Evolutionary conservation across 2,113 vertebrate genomes (phyloP), one percentile per base, ranked within the genome.

Genomic region (Cavia aperea): DNA sequence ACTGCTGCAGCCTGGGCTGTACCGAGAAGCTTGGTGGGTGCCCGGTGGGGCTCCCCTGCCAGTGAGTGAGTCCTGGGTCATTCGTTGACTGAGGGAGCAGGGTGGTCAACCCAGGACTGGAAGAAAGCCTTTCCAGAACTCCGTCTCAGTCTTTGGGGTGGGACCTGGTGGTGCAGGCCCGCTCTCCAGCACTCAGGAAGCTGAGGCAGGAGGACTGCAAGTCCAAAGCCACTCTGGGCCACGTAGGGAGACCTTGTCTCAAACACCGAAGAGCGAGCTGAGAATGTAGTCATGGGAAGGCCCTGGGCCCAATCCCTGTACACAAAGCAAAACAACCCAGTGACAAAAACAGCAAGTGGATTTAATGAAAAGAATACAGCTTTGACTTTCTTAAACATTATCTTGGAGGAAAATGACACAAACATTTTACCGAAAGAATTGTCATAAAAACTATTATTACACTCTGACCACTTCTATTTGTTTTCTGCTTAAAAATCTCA

Each of bases 281-380:
- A 54, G 49, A 6, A 16, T 77, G 73, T 49, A 77, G 73, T 13
- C 2, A 15, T 49, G 73, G 26, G 43, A 13, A 46, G 73, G 16
- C 43, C 7, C 46, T 60, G 54, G 75, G 60, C 9, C 21, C 33
- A 14, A 4, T n/a, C 33, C 7, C 60, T 23, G 46, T 10, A 49
- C 19, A 43, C 72, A 73, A 15, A 46, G 6, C 39, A 75, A 43
- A 56, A 56, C 56, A 56, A 56, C 56, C 56, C n/a, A 73, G 24
- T 23, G 24, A 73, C 72, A 73, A 73, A 26, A 73, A 10, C 1
- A 1, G 24, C 39, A 63, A 21, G 7, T 81, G 29, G 23, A 65
- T 94, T 86, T 85, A 89, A 60, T 75, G 62, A 86, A 54, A 70
- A 92, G 94, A 78, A 89, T 72, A 31, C 4, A 51, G 21, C 33